phyloP scores from a whole-genome alignment of 2,113 vertebrate species.

The Thymallus thymallus region DNA sequence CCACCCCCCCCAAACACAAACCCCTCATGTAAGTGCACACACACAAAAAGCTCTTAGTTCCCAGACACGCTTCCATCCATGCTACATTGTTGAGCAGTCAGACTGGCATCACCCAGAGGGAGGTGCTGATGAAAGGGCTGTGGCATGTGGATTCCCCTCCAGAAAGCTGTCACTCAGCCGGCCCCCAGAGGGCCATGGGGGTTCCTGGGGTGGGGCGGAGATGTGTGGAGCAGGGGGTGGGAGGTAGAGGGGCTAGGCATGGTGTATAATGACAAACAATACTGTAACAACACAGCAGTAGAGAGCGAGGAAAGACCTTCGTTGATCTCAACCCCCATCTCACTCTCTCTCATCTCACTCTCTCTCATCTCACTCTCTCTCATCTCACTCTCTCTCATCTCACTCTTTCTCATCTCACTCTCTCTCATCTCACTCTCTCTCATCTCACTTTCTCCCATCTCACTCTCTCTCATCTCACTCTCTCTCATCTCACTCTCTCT shows the following conservation, averaged over 20 bases:
- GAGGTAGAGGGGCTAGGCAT: neutral
- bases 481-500: neutral
- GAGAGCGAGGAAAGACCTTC: neutral
- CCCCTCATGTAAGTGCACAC: neutral
- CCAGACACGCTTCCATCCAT: conserved; percentile 10
- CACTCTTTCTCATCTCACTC: no score
- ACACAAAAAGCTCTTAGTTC: neutral
- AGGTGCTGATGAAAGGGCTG: conserved; percentile 50
- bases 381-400: neutral
- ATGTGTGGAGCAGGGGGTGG: conserved; percentile 3
- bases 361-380: neutral
- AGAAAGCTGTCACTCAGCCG: conserved; percentile 51
- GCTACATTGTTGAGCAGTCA: conserved; percentile 43
- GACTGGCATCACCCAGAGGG: conserved; percentile 40
- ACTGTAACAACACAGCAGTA: neutral
- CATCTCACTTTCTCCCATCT: neutral
- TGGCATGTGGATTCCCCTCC: conserved; percentile 53
- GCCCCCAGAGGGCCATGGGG: conserved; percentile 33
- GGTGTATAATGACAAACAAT: neutral
- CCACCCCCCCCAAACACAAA: no score
- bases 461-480: neutral
- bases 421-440: neutral
- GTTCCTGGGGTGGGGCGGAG: conserved; percentile 24
- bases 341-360: neutral
- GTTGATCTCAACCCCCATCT: neutral